Evolutionary conservation across 1,140 invertebrate species (phyloP), one percentile per base, ranked within the genome.

Genomic region (Harlomillsia oculata): DNA sequence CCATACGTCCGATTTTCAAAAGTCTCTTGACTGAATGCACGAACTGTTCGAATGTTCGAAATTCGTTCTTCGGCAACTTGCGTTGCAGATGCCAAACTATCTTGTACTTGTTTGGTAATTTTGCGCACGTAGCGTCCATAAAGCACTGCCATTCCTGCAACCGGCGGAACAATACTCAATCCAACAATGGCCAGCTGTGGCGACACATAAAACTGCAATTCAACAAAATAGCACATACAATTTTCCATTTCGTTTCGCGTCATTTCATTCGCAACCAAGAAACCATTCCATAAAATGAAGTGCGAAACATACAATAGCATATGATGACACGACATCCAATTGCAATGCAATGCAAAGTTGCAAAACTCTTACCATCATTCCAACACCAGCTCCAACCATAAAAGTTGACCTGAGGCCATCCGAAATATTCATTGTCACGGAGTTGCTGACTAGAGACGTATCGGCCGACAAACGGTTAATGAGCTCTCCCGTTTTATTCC

Each of bases 41-140:
- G 86, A 0, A 99, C 93, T 4, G 93, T 97, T 66, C 92, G 79
- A 57, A 98, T 87, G 69, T 95, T 97, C 23, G 85, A 81, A 39
- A 98, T 86, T 65, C 84, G 84, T 69, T 99, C 94, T 74, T 97
- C 92, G 1, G 90, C 90, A 21, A 83, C 79, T 71, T 91, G 80
- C 56, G 87, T 91, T 28, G 90, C 79, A 53, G 34, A 48, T 34
- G 55, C 53, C 14, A 57, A 40, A 59, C 64, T 53, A 55, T 74
- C 73, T 69, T 75, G 82, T 40, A 97, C 80, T 59, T 80, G 72
- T 64, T 80, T 80, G 0, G 92, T 93, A 41, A 96, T 88, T 37
- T 82, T 84, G 28, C 86, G 79, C 4, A 97, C 81, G 69, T 87
- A 90, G 34, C 87, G 76, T 16, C 92, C 93, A 72, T 93, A 97